Evolutionary conservation across 2,888 invertebrate genomes (phyloP).

Genomic region (Sarcophaga caerulescens): DNA sequence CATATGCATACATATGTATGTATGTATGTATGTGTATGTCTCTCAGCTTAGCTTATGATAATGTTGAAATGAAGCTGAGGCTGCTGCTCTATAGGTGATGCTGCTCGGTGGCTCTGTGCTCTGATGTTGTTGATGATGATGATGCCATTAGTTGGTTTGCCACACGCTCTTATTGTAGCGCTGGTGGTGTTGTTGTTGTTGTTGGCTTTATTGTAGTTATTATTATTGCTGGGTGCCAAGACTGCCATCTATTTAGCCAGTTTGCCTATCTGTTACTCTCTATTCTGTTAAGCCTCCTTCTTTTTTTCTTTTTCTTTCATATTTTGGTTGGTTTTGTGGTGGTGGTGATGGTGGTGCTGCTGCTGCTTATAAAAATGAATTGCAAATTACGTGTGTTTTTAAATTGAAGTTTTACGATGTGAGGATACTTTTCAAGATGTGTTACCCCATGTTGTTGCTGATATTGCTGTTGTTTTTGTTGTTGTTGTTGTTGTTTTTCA

Average conservation of each 20-base stretch:
- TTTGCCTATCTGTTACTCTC: slow-evolving; percentile 24
- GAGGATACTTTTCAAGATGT: slow-evolving; percentile 75
- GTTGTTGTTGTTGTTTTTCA: slow-evolving; percentile 28
- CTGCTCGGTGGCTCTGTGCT: background rate
- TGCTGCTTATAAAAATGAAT: slow-evolving; percentile 70
- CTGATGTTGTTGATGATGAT: slow-evolving; percentile 43
- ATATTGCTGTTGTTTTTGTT: slow-evolving; percentile 33
- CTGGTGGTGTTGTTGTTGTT: slow-evolving; percentile 14
- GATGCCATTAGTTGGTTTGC: slow-evolving; percentile 66
- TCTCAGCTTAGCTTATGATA: slow-evolving; percentile 42
- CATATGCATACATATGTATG: background rate
- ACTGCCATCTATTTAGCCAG: slow-evolving; percentile 54
- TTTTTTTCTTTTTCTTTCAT: background rate
- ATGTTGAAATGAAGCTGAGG: slow-evolving; percentile 40
- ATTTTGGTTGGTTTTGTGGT: background rate
- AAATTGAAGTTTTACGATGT: slow-evolving; percentile 81
- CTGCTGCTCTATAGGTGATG: slow-evolving; percentile 2
- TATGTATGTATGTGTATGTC: background rate
- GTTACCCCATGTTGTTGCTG: slow-evolving; percentile 13
- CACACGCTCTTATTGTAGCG: slow-evolving; percentile 50
- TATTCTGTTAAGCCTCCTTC: slow-evolving; percentile 1
- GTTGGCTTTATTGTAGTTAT: slow-evolving; percentile 8
- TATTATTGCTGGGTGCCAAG: slow-evolving; percentile 45
- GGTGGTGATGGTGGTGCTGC: background rate
- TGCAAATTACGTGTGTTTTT: slow-evolving; percentile 80